Percentiles rank a stretch among this genome's conserved stretches.
Evolutionary conservation across 2,113 vertebrate species (phyloP).

Genomic region (Pygoscelis antarcticus): DNA sequence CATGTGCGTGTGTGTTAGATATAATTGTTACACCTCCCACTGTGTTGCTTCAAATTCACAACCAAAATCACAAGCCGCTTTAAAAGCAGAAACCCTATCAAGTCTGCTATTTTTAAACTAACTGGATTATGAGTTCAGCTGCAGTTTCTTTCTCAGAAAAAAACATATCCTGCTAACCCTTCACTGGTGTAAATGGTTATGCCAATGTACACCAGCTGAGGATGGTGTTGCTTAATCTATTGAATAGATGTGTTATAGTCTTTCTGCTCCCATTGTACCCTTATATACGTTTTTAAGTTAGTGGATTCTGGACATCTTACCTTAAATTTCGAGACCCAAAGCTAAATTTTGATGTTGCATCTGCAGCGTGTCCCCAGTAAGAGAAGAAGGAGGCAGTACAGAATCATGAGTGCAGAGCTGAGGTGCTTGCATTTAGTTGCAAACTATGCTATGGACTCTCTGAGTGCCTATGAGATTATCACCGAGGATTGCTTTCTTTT

Average conservation of each 20-base stretch:
- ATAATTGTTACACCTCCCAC: background rate
- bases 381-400: background rate
- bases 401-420: background rate
- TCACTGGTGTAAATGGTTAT: slow-evolving; percentile 21
- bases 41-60: background rate
- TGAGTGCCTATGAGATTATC: background rate
- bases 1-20: background rate
- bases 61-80: background rate
- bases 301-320: background rate
- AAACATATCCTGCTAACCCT: background rate
- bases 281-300: background rate
- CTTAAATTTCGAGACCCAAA: background rate
- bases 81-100: background rate
- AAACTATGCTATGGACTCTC: background rate
- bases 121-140: background rate
- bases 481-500: background rate
- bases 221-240: slow-evolving; percentile 50
- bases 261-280: background rate
- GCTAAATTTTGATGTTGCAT: background rate
- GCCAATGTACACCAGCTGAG: slow-evolving; percentile 29
- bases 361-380: rapidly evolving
- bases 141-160: background rate
- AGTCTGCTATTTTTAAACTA: background rate
- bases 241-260: background rate
- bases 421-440: background rate